These are phyloP conservation scores for Pollenia amentaria DNA, from an alignment of 2,888 invertebrate species.

Conservation along the genomic window DNA sequence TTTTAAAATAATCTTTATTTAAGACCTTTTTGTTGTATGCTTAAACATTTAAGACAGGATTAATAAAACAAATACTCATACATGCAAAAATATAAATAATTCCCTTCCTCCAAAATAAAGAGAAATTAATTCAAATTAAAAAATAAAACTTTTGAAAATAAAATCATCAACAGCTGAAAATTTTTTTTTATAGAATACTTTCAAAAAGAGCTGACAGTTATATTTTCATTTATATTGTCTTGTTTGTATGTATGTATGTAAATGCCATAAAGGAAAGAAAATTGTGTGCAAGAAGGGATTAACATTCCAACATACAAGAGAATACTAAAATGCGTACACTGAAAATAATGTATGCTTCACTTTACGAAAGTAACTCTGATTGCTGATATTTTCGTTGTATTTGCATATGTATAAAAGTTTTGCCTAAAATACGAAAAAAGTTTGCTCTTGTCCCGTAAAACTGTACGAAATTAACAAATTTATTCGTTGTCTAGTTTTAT, in stretches of 20 bases:
- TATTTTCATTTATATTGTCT: neutral
- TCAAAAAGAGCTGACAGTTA: neutral
- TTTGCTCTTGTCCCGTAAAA: no score
- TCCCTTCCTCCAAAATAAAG: neutral
- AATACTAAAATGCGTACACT: no score
- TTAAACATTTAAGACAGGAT: neutral
- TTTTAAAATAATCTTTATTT: no score
- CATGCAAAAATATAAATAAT: neutral
- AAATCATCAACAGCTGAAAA: slow-evolving; percentile 20
- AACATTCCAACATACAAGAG: no score
- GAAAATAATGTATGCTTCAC: no score
- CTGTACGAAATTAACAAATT: no score
- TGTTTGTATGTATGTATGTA: neutral
- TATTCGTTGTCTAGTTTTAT: no score
- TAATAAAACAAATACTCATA: neutral
- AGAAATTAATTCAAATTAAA: slow-evolving; percentile 10
- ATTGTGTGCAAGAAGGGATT: neutral
- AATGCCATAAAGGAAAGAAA: no score
- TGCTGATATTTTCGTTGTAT: no score
- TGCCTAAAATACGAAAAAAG: no score
- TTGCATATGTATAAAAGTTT: no score
- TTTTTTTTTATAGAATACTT: neutral
- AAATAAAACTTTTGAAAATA: slow-evolving; percentile 15
- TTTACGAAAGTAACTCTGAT: no score
- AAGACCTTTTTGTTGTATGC: neutral